Conservation (phyloP, 2,113 vertebrate genomes). For the Anguilla rostrata region DNA sequence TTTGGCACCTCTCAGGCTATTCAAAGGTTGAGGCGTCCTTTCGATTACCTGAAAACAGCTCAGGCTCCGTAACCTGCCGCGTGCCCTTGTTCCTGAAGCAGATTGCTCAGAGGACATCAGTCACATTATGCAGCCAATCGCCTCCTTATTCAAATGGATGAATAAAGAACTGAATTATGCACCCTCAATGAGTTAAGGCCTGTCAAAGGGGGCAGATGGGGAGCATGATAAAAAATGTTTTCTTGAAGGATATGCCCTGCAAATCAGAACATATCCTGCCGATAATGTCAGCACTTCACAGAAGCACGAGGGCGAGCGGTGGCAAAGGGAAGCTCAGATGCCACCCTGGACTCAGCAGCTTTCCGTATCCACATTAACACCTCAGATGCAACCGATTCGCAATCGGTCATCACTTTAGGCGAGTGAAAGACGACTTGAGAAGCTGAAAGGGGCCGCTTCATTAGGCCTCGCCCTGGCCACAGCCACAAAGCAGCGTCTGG, state of each 20-base stretch:
- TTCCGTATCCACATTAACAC: slow-evolving; percentile 13
- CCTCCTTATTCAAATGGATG: slow-evolving; percentile 39
- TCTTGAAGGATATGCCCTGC: slow-evolving; percentile 48
- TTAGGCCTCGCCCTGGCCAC: slow-evolving; percentile 7
- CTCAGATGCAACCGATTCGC: slow-evolving; percentile 12
- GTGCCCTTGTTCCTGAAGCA: slow-evolving; percentile 56
- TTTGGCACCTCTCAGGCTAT: slow-evolving; percentile 58
- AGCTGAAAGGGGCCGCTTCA: background rate
- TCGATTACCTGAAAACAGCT: slow-evolving; percentile 55
- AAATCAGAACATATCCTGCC: slow-evolving; percentile 17
- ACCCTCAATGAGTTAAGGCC: slow-evolving; percentile 52
- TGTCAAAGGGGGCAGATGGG: slow-evolving; percentile 53
- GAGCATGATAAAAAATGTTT: slow-evolving; percentile 45
- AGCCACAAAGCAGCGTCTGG: background rate
- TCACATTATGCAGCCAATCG: slow-evolving; percentile 67
- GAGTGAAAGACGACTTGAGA: background rate
- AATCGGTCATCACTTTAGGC: background rate
- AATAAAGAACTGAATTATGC: slow-evolving; percentile 38
- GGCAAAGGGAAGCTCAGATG: slow-evolving; percentile 21
- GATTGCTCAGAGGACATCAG: slow-evolving; percentile 63
- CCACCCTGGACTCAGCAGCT: background rate
- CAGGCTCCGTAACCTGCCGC: slow-evolving; percentile 53
- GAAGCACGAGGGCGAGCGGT: background rate
- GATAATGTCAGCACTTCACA: slow-evolving; percentile 7
- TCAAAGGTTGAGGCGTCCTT: slow-evolving; percentile 60